A percentile compares a stretch with the other conserved stretches of the same genome.
phyloP scores from a whole-genome alignment of 2,113 vertebrate genomes.

The Cromileptes altivelis region DNA sequence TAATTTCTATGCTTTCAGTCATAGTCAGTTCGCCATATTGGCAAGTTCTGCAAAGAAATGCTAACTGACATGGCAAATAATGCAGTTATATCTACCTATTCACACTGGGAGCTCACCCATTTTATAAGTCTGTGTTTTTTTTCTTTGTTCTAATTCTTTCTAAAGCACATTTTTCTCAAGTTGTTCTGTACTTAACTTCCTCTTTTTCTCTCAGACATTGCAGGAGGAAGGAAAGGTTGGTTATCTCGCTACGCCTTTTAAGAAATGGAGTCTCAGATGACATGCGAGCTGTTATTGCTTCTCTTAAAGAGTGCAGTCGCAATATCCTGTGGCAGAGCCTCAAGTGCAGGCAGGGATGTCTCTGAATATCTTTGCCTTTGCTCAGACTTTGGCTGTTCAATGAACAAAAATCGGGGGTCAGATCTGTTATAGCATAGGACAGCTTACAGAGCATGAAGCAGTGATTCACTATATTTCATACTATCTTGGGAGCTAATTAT shows the following conservation, averaged over 20 bases:
- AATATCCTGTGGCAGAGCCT: slow-evolving; percentile 66
- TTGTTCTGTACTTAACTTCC: slow-evolving; percentile 4
- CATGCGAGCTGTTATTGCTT: slow-evolving; percentile 69
- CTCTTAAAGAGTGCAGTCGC: slow-evolving; percentile 53
- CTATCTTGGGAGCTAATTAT: background rate
- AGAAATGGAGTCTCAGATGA: slow-evolving; percentile 54
- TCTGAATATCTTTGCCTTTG: slow-evolving; percentile 52
- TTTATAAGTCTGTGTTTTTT: slow-evolving; percentile 16
- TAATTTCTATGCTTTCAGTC: slow-evolving; percentile 78
- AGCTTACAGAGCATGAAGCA: background rate
- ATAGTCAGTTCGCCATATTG: slow-evolving; percentile 45
- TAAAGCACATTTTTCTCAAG: background rate
- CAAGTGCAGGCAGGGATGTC: slow-evolving; percentile 38
- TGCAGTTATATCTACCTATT: slow-evolving; percentile 29
- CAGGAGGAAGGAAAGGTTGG: slow-evolving; percentile 23
- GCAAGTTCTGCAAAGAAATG: slow-evolving; percentile 36
- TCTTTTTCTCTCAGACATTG: background rate
- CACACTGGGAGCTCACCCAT: slow-evolving; percentile 7
- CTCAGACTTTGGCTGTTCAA: slow-evolving; percentile 26
- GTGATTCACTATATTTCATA: slow-evolving; percentile 4
- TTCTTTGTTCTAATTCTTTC: slow-evolving; percentile 31
- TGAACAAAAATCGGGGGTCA: slow-evolving; percentile 15
- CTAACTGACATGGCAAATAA: slow-evolving; percentile 49
- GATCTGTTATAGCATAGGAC: slow-evolving; percentile 2
- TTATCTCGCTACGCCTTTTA: slow-evolving; percentile 50